phyloP scores from a whole-genome alignment of 2,888 invertebrate species.

The Apamea anceps region DNA sequence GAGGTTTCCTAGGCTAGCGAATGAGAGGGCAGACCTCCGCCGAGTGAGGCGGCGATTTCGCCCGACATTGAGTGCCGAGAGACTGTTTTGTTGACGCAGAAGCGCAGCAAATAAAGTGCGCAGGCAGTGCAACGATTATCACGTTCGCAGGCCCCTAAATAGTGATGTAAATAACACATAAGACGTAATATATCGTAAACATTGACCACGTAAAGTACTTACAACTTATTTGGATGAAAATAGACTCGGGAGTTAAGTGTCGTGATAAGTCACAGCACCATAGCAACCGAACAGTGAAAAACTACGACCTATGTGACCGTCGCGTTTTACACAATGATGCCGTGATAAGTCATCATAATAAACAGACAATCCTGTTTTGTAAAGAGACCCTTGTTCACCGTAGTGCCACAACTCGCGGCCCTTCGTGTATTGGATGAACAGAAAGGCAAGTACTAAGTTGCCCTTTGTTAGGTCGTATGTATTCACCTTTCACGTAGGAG shows the following conservation, averaged over 20 bases:
- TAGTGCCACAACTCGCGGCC: slow-evolving; percentile 83
- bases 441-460: slow-evolving; percentile 86
- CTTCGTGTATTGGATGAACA: slow-evolving; percentile 88
- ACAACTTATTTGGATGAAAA: slow-evolving; percentile 59
- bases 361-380: slow-evolving; percentile 71
- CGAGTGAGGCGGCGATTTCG: slow-evolving; percentile 70
- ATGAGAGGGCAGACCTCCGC: slow-evolving; percentile 77
- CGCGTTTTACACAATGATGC: slow-evolving; percentile 81
- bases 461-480: slow-evolving; percentile 79
- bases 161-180: slow-evolving; percentile 88
- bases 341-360: slow-evolving; percentile 79
- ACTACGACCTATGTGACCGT: slow-evolving; percentile 85
- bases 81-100: slow-evolving; percentile 87
- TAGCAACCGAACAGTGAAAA: slow-evolving; percentile 84
- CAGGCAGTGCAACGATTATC: slow-evolving; percentile 89
- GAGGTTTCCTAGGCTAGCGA: slow-evolving; percentile 72
- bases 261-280: slow-evolving; percentile 79
- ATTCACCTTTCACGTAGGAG: slow-evolving; percentile 74
- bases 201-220: slow-evolving; percentile 77
- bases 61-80: slow-evolving; percentile 66
- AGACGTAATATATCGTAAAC: slow-evolving; percentile 81
- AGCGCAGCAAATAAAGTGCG: slow-evolving; percentile 88
- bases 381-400: slow-evolving; percentile 78
- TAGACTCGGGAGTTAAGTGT: slow-evolving; percentile 71
- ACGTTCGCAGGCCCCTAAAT: slow-evolving; percentile 85